Evolutionary conservation across 2,888 invertebrate genomes (phyloP).

Genomic region (Agrotis exclamationis): DNA sequence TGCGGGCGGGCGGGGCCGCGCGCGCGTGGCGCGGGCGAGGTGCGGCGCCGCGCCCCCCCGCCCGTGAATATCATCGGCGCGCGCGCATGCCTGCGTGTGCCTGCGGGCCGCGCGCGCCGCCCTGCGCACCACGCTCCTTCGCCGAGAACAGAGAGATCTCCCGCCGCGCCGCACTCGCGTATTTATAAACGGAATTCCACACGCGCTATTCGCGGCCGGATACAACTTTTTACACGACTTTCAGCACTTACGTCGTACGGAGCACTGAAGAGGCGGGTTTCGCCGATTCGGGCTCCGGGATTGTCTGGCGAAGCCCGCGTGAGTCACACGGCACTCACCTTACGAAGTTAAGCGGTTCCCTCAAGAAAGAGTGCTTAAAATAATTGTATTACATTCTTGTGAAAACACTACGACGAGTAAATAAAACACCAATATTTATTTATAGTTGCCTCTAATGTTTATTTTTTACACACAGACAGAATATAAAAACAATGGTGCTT

Average conservation of each 20-base stretch:
- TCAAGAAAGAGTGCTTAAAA: constrained; percentile 78
- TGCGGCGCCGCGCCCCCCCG: constrained; percentile 89
- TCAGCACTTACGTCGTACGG: constrained; percentile 90
- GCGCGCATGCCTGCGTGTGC: constrained; percentile 74
- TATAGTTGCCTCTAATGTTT: constrained; percentile 77
- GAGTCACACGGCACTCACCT: constrained; percentile 79
- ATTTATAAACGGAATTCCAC: constrained; percentile 90
- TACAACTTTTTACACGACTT: constrained; percentile 91
- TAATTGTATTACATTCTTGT: constrained; percentile 75
- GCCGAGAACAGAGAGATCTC: constrained; percentile 61
- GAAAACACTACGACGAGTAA: constrained; percentile 72
- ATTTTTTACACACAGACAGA: constrained; percentile 73
- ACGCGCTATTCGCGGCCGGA: constrained; percentile 87
- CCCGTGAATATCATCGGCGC: constrained; percentile 90
- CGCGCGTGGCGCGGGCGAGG: constrained; percentile 84
- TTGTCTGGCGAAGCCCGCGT: constrained; percentile 84
- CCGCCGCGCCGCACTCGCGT: constrained; percentile 76
- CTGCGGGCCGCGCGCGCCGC: constrained; percentile 31
- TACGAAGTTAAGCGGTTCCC: constrained; percentile 72
- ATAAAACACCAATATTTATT: constrained; percentile 77
- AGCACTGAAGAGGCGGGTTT: constrained; percentile 86
- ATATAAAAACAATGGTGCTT: constrained; percentile 60
- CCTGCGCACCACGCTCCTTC: constrained; percentile 62
- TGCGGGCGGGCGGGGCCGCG: constrained; percentile 75
- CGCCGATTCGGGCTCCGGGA: constrained; percentile 74